phyloP scores from a whole-genome alignment of 2,888 invertebrate species.

The Chymomyza caudatula region DNA sequence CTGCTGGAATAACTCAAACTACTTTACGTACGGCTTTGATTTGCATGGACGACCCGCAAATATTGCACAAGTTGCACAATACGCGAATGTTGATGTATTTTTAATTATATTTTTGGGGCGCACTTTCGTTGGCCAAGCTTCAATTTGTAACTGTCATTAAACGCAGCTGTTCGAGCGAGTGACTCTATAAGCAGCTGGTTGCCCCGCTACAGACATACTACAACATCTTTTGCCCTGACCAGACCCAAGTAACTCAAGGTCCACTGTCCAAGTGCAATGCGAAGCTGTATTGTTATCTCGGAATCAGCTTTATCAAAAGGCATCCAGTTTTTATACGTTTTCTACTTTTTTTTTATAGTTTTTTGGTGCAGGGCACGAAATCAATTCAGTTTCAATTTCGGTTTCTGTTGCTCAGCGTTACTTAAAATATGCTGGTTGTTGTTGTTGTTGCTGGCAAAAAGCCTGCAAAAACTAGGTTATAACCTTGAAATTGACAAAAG shows the following conservation, averaged over 20 bases:
- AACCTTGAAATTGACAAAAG: slow-evolving; percentile 67
- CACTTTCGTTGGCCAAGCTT: slow-evolving; percentile 14
- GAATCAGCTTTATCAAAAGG: slow-evolving; percentile 38
- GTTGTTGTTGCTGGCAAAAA: slow-evolving; percentile 13
- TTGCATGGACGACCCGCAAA: slow-evolving; percentile 10
- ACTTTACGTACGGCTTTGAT: not conserved
- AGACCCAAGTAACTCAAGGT: slow-evolving; percentile 30
- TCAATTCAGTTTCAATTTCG: slow-evolving; percentile 48
- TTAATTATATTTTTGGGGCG: slow-evolving; percentile 46
- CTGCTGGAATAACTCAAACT: not conserved
- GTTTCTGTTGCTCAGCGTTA: slow-evolving; percentile 54
- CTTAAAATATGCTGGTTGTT: slow-evolving; percentile 51
- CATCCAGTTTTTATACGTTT: slow-evolving; percentile 31
- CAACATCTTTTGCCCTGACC: not conserved
- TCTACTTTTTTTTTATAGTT: slow-evolving; percentile 14
- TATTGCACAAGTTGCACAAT: slow-evolving; percentile 32
- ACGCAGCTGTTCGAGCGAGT: slow-evolving; percentile 22
- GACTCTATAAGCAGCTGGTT: not conserved
- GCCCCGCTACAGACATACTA: not conserved
- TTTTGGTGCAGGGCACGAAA: slow-evolving; percentile 38
- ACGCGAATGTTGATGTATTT: slow-evolving; percentile 46
- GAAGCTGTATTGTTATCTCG: slow-evolving; percentile 47
- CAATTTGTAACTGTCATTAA: slow-evolving; percentile 43
- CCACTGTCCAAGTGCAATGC: slow-evolving; percentile 34
- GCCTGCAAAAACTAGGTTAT: slow-evolving; percentile 67